Evolutionary conservation across 2,797 vertebrate species (phyloP), one percentile per base, ranked within the genome.

Genomic region (Centropyge bicolor): DNA sequence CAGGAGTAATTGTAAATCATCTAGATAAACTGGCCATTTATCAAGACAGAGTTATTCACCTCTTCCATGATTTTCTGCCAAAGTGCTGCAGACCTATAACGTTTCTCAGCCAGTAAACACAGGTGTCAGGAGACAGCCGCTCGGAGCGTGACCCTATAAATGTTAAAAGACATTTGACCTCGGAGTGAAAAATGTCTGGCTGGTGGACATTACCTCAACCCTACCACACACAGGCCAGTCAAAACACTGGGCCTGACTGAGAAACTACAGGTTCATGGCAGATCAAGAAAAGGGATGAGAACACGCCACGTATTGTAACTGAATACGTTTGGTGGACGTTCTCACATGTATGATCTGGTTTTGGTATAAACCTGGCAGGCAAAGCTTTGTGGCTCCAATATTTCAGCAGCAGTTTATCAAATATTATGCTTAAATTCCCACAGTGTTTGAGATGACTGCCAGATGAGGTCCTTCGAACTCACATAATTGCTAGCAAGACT

Each of bases 111-210:
- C 73, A 73, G 71, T 77, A 82, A 79, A 84, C 75, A 80, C 83
- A 87, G 75, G 78, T 76, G 82, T 84, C 78, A 69, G 76, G 65
- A 82, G 61, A 82, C 81, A 78, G 61, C 72, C 35, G 19, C 68
- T 54, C 65, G 76, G 65, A 84, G 20, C 51, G 41, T 4, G 60
- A 82, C 72, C 80, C 71, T 59, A 69, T 79, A 91, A 89, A 89
- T 77, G 63, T 62, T 59, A 56, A 69, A 69, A 69, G 84, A 81
- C 66, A 81, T 83, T 81, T 89, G 88, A 86, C 86, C 81, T 66
- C 57, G 27, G 56, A 45, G 65, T 85, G 82, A 86, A 70, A 84
- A 88, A 82, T 61, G 76, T 76, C 77, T 73, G 75, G 70, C 90
- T 89, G 86, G 66, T 65, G 63, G 69, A 76, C 27, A 67, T 85